These are phyloP conservation scores for Ischnus inquisitorius DNA, from an alignment of 2,888 invertebrate species.

Conservation along the genomic window DNA sequence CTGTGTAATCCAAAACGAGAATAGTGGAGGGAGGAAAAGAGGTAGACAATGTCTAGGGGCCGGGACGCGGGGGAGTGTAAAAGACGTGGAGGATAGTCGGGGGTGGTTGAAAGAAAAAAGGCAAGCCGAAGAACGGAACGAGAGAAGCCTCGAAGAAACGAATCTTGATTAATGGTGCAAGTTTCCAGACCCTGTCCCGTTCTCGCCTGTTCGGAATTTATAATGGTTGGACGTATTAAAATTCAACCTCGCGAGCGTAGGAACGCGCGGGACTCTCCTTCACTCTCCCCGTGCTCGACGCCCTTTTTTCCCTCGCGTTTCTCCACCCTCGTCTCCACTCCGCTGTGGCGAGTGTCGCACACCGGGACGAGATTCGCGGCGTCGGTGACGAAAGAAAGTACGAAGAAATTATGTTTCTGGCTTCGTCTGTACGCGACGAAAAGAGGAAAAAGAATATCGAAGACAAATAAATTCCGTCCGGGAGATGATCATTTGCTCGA, in stretches of 20 bases:
- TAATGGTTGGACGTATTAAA: slow-evolving; percentile 82
- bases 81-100: slow-evolving; percentile 27
- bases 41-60: not conserved
- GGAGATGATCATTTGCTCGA: slow-evolving; percentile 57
- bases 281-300: slow-evolving; percentile 26
- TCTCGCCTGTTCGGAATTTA: slow-evolving; percentile 79
- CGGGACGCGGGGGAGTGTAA: slow-evolving; percentile 12
- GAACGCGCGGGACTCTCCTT: slow-evolving; percentile 48
- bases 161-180: slow-evolving; percentile 84
- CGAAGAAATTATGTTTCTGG: slow-evolving; percentile 42
- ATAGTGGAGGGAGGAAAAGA: slow-evolving; percentile 21
- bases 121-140: slow-evolving; percentile 37
- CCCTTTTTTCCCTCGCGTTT: slow-evolving; percentile 36
- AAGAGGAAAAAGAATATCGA: slow-evolving; percentile 2
- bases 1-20: slow-evolving; percentile 24
- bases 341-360: slow-evolving; percentile 7
- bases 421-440: slow-evolving; percentile 19
- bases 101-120: slow-evolving; percentile 33
- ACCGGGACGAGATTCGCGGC: not conserved
- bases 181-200: slow-evolving; percentile 76
- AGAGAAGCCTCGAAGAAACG: slow-evolving; percentile 76
- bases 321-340: slow-evolving; percentile 2
- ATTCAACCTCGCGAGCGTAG: slow-evolving; percentile 78
- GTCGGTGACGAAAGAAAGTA: slow-evolving; percentile 30
- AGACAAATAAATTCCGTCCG: slow-evolving; percentile 44